Evolutionary conservation across 2,888 invertebrate species (phyloP), one percentile per base, ranked within the genome.

Genomic region (Unio delphinus): DNA sequence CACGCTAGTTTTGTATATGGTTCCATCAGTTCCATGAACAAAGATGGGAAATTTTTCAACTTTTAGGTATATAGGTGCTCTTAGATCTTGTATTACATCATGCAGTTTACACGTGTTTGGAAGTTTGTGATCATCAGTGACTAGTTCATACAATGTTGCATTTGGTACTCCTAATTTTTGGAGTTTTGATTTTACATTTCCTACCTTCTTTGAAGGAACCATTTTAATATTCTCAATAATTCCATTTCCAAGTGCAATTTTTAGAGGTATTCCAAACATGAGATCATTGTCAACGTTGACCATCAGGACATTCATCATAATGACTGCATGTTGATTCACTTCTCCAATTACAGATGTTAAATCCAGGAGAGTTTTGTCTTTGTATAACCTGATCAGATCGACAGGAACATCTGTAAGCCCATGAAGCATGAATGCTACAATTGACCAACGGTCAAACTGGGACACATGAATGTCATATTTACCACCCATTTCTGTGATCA

Each of bases 361-460:
- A 69, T 84, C 80, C 11, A 85, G 61, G 34, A 73, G 67, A 8
- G 64, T 67, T 7, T 76, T 75, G 65, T 80, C 75, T 30, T 71
- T 73, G 62, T 78, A 80, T 54, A 87, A 68, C 30, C 81, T 62
- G 54, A 87, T 83, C 26, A 84, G 70, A 70, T 87, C 84, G 17
- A 87, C 81, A 0, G 85, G 84, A 26, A 84, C 76, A 30, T 82
- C 82, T 4, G 83, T 81, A 45, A 82, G 67, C 17, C 85, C 86
- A 73, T 86, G 86, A 59, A 86, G 66, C 66, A 85, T 84, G 55
- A 87, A 80, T 11, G 85, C 86, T 6, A 85, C 80, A 8, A 85
- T 78, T 57, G 85, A 83, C 86, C 87, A 87, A 18, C 83, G 72
- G 67, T 87, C 87, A 76, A 80, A 84, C 66, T 80, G 77, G 4